Base-by-base conservation (phyloP, 2,113 vertebrate genomes). In the Odobenus rosmarus region DNA sequence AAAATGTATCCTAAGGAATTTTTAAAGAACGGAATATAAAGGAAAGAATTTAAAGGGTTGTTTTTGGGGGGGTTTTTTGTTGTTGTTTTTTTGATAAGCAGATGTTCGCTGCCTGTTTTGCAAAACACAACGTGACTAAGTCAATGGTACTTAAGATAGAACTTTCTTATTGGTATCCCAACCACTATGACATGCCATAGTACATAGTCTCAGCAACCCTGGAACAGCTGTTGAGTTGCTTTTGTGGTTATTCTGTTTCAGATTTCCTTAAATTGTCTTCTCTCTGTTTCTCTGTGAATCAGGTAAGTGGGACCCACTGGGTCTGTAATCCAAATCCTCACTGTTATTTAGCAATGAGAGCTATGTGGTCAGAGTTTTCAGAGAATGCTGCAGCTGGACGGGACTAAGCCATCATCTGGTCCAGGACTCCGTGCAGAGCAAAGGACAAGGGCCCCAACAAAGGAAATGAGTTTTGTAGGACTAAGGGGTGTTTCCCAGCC, bases 141-240 rank as follows among this genome's bases (percentile, higher is more conserved):
- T 71, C 92, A 84, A 76, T n/a, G 92, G 77, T 57, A 53, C 94
- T 96, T 21, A 95, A 97, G 74, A 83, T 80, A 93, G 95, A 93
- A 61, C 86, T 64, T 88, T 76, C 93, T 36, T 49, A 18, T 39
- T 53, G 72, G 71, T 26, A 59, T 46, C 49, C 79, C 89, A 46
- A 42, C 83, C 79, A 21, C 49, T 36, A 49, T 11, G 64, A 89
- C 83, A 57, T 88, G 82, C 86, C 95, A 79, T 77, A 93, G 92
- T 76, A 77, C 93, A 96, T 96, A 26, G 2, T 87, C 80, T 59
- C 61, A 77, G 55, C 53, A 36, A 74, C 67, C 42, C 39, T 7
- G 7, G 8, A 87, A 46, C 79, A 92, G 89, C 90, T 96, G 90
- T 62, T 76, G 49, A 59, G 11, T 42, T 93, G 91, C 11, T 84